phyloP scores from a whole-genome alignment of 2,888 invertebrate genomes.

The Acrobasis consociella region DNA sequence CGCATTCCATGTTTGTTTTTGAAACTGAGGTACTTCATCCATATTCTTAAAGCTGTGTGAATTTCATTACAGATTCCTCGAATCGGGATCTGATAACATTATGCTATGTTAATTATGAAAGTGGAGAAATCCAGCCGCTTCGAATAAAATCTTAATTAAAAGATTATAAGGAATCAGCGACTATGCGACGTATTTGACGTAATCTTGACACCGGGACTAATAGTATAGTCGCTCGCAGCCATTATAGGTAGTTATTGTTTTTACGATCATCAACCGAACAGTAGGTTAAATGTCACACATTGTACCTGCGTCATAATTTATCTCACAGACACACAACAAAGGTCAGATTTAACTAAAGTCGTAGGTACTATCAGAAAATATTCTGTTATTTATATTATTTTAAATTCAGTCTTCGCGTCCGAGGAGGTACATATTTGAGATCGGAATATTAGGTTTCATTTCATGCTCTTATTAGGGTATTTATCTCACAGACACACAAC shows the following conservation, averaged over 20 bases:
- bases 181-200: constrained; percentile 38
- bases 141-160: constrained; percentile 11
- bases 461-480: no score
- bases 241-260: constrained; percentile 12
- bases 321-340: background rate
- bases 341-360: background rate
- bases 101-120: constrained; percentile 10
- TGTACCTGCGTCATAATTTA: background rate
- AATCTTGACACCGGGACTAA: background rate
- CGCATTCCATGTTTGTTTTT: constrained; percentile 19
- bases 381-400: no score
- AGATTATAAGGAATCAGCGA: constrained; percentile 29
- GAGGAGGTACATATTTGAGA: no score
- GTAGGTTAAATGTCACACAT: constrained; percentile 8
- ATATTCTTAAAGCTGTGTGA: constrained; percentile 15
- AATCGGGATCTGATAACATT: constrained; percentile 16
- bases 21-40: constrained; percentile 13
- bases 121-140: constrained; percentile 26
- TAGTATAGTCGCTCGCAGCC: background rate
- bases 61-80: constrained; percentile 15
- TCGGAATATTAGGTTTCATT: no score
- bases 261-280: background rate
- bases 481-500: background rate
- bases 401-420: no score
- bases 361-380: background rate